Evolutionary conservation across 2,797 vertebrate genomes (phyloP), one percentile per base, ranked within the genome.

Genomic region (Peromyscus aztecus): DNA sequence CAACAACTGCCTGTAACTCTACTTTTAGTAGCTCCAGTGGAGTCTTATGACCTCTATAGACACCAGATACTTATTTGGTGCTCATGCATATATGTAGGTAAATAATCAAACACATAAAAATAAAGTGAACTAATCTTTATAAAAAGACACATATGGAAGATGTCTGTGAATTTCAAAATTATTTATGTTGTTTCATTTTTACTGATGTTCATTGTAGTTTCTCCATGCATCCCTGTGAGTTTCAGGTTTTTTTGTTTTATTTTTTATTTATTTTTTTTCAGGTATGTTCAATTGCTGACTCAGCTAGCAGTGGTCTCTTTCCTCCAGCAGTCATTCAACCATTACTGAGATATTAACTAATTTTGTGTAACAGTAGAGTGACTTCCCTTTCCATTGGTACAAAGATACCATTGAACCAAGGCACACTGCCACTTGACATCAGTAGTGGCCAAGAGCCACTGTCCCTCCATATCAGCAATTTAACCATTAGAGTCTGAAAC

Each of bases 191-290:
- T 86, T 83, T 91, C n/a, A 10, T 13, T 57, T 90, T 73, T 7
- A 14, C 1, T 71, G 46, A 34, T 4, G 69, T 69, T 6, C 24
- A 71, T 61, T 93, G 69, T 80, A 16, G 21, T 85, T 69, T 77
- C 10, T 34, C 23, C n/a, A 76, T 9, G 29, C 13, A 65, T 65
- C 16, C 0, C 8, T 77, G 0, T 57, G 59, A 6, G 2, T 46
- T 69, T 19, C 24, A 10, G 83, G 43, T 6, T 46, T 46, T 46
- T 46, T 46, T 78, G 40, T 67, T 91, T 83, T 81, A 88, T 78
- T 46, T 67, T 91, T 83, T 81, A n/a, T n/a, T n/a, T n/a, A n/a
- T 81, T 90, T 78, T 46, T 67, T 91, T 83, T 81, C 88, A 83
- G 59, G 9, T 57, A 29, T 7, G n/a, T 3, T 75, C 76, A 16